Evolutionary conservation across 37 sponge, comb jelly and placozoan species (phyloP).

Genomic region (Beroe ovata): DNA sequence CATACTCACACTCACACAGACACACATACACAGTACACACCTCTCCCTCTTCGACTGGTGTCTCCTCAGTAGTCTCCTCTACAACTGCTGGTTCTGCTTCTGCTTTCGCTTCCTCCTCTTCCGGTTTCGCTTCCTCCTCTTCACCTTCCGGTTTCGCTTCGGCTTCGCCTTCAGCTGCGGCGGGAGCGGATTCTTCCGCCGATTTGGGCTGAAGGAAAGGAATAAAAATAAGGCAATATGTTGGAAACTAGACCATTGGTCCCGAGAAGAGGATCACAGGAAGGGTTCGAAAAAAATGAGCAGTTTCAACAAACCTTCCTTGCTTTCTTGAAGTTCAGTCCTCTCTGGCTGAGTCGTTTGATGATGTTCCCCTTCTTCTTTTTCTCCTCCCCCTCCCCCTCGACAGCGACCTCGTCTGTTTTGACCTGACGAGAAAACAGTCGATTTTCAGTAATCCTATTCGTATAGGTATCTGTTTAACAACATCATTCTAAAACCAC

Average conservation of each 20-base stretch:
- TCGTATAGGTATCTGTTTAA: too few relatives aligned
- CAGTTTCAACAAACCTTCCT: too few relatives aligned
- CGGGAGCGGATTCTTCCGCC: not conserved
- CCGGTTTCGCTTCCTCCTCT: not conserved
- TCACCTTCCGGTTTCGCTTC: not conserved
- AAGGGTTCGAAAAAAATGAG: too few relatives aligned
- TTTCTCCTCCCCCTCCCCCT: not conserved
- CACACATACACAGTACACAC: too few relatives aligned
- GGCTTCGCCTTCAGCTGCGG: constrained; percentile 2
- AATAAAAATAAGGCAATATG: too few relatives aligned
- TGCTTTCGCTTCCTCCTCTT: constrained; percentile 6
- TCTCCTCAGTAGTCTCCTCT: constrained; percentile 4
- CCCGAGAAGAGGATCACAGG: too few relatives aligned
- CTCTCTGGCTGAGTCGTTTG: not conserved
- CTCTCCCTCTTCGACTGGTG: not conserved
- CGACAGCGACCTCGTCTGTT: not conserved
- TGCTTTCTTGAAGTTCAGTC: constrained; percentile 16
- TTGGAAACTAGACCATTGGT: too few relatives aligned
- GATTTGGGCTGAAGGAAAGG: constrained; percentile 14
- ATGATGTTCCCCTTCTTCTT: constrained; percentile 53
- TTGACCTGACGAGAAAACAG: too few relatives aligned
- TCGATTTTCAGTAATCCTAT: too few relatives aligned
- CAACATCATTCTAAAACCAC: too few relatives aligned
- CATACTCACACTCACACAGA: too few relatives aligned
- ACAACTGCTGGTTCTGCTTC: not conserved